Percentiles rank a stretch among this genome's conserved stretches.
Conservation (phyloP, 2,797 vertebrate species). For the Cetoscarus ocellatus region DNA sequence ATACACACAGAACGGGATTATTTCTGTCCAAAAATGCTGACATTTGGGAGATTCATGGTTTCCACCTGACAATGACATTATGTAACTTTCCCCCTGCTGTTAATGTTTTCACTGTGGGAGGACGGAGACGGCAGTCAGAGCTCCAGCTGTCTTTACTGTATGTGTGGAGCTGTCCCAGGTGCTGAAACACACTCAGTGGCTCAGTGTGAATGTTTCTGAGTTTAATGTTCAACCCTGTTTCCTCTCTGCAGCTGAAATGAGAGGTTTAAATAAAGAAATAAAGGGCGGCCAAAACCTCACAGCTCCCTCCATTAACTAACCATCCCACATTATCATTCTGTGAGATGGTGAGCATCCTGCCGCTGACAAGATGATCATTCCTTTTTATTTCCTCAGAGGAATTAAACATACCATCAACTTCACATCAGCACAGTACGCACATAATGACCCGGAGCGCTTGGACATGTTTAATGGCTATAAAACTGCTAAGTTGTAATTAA, state of each 20-base stretch:
- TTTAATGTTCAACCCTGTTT: background rate
- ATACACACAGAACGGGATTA: rapidly evolving
- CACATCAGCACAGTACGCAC: slow-evolving; percentile 3
- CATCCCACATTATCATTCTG: slow-evolving; percentile 12
- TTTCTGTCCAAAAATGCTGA: background rate
- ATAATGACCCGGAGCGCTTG: background rate
- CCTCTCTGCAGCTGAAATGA: background rate
- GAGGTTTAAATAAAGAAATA: background rate
- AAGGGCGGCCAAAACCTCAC: background rate
- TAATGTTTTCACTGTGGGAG: slow-evolving; percentile 7
- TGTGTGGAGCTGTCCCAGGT: slow-evolving; percentile 57
- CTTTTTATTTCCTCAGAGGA: background rate
- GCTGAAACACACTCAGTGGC: slow-evolving; percentile 43
- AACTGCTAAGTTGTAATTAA: slow-evolving; percentile 15
- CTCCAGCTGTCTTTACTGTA: background rate
- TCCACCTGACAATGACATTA: slow-evolving; percentile 8
- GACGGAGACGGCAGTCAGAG: slow-evolving; percentile 23
- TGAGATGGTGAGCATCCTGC: background rate
- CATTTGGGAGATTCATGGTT: slow-evolving; percentile 4
- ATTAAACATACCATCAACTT: slow-evolving; percentile 19
- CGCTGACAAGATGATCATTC: background rate
- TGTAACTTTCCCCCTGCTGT: slow-evolving; percentile 14
- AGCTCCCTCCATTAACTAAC: slow-evolving; percentile 14
- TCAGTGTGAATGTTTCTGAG: background rate
- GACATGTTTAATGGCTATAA: slow-evolving; percentile 8